Percentiles rank a stretch among this genome's conserved stretches.
phyloP scores from a whole-genome alignment of 2,113 vertebrate genomes.

The Nycticorax nycticorax region DNA sequence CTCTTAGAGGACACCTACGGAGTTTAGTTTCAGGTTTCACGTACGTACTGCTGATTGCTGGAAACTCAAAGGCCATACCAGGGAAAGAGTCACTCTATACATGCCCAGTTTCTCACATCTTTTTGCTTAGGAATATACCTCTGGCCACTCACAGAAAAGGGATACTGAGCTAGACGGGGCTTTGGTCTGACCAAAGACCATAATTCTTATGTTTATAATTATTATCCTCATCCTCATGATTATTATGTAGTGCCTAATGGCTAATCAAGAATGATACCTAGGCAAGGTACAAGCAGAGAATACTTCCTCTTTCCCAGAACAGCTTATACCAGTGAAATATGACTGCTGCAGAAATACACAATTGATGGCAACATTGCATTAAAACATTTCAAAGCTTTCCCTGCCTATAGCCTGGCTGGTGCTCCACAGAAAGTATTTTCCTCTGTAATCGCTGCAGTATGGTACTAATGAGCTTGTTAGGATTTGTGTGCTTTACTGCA shows the following conservation, averaged over 20 bases:
- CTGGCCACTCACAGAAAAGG: neutral
- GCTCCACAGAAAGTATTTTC: constrained; percentile 25
- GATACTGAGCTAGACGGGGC: neutral
- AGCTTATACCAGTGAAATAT: neutral
- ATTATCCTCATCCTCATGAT: neutral
- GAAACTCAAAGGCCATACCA: neutral
- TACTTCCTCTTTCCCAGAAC: neutral
- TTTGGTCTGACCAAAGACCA: neutral
- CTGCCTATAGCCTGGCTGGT: neutral
- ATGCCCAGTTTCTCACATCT: neutral
- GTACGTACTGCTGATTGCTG: neutral
- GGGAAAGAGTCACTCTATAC: neutral
- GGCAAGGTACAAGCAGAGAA: neutral
- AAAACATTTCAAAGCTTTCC: neutral
- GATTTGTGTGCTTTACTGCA: constrained; percentile 51
- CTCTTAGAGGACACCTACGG: neutral
- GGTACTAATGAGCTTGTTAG: constrained; percentile 59
- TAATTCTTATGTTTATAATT: neutral
- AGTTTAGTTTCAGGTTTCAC: neutral
- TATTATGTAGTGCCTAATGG: neutral
- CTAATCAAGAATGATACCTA: neutral
- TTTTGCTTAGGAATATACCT: neutral
- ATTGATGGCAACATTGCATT: neutral
- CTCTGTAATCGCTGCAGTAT: constrained; percentile 46
- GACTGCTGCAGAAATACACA: neutral